phyloP scores from a whole-genome alignment of 1,140 invertebrate genomes.

The Pemphigus obesinymphae region DNA sequence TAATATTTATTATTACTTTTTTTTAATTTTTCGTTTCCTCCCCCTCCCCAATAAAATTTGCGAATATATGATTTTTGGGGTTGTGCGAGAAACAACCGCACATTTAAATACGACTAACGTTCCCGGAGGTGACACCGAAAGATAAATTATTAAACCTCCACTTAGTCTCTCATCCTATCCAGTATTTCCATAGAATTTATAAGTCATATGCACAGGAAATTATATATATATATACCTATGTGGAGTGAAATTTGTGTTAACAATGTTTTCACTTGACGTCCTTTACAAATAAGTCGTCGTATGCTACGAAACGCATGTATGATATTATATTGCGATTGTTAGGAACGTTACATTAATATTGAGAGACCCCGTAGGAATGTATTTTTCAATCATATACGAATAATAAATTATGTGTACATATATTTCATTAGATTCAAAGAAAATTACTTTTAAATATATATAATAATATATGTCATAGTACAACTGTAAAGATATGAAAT shows the following conservation, averaged over 20 bases:
- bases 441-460: too few species aligned
- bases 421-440: too few species aligned
- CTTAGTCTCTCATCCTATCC: neutral
- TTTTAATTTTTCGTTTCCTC: neutral
- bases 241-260: neutral
- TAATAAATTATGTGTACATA: too few species aligned
- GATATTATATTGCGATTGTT: neutral
- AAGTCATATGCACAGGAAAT: neutral
- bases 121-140: neutral
- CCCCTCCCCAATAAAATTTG: too few species aligned
- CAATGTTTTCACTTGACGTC: constrained; percentile 6
- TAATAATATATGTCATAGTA: too few species aligned
- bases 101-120: constrained; percentile 14
- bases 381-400: too few species aligned
- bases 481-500: too few species aligned
- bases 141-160: constrained; percentile 17
- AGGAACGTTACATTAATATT: neutral
- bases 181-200: neutral
- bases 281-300: neutral
- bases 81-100: neutral
- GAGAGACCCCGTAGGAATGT: neutral
- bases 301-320: neutral
- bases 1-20: constrained; percentile 19
- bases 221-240: neutral
- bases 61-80: neutral